These are phyloP conservation scores for Euura saliciscinereae DNA, from an alignment of 1,140 invertebrate species.

Conservation along the genomic window DNA sequence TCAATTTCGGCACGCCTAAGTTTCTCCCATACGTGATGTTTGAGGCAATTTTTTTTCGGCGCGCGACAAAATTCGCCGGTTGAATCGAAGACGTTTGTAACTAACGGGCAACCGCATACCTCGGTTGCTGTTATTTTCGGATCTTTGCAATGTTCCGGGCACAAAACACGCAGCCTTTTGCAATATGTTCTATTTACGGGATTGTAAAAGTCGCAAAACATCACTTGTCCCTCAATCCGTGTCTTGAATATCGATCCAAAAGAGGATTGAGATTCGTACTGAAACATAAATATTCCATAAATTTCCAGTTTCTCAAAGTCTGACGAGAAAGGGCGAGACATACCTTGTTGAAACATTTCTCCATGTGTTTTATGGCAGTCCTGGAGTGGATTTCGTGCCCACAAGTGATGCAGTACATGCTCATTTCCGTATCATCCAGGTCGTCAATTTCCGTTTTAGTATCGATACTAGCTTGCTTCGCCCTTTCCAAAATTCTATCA, in stretches of 20 bases:
- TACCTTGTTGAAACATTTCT: constrained; percentile 93
- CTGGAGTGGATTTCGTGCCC: constrained; percentile 90
- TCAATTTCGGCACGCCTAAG: constrained; percentile 86
- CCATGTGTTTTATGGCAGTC: constrained; percentile 92
- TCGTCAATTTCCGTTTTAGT: constrained; percentile 69
- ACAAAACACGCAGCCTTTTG: constrained; percentile 92
- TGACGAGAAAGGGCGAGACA: not conserved
- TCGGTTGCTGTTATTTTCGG: constrained; percentile 84
- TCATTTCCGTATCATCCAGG: constrained; percentile 81
- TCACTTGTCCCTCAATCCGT: constrained; percentile 90
- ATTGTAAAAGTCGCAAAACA: constrained; percentile 99
- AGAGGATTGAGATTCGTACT: constrained; percentile 95
- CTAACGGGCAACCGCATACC: constrained; percentile 91
- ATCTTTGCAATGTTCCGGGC: constrained; percentile 98
- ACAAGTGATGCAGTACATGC: constrained; percentile 95
- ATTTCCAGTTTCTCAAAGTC: not conserved
- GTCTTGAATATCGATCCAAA: constrained; percentile 96
- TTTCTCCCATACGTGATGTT: constrained; percentile 97
- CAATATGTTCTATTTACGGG: constrained; percentile 90
- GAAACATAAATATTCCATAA: constrained; percentile 36
- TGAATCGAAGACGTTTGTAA: constrained; percentile 79
- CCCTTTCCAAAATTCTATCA: constrained; percentile 81
- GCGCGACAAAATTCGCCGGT: constrained; percentile 85
- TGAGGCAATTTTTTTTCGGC: constrained; percentile 89
- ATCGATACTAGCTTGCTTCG: constrained; percentile 72